A percentile compares a stretch with the other conserved stretches of the same genome.
Conservation (phyloP, 2,797 vertebrate genomes). For the Anableps anableps region DNA sequence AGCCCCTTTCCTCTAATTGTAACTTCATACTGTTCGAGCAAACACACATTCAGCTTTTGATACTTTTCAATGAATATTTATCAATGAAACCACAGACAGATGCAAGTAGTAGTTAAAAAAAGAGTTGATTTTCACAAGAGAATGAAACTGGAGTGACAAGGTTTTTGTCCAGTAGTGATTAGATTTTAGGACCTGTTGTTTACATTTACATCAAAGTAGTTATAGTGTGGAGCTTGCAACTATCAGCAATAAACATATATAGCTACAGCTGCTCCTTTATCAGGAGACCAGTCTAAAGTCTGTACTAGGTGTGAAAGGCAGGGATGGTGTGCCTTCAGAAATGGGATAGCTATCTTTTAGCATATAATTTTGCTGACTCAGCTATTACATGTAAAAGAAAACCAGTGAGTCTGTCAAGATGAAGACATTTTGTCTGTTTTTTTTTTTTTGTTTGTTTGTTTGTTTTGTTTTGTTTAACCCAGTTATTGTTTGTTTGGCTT, state of each 20-base stretch:
- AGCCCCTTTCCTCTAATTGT: not conserved
- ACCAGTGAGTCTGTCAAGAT: not conserved
- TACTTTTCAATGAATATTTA: not conserved
- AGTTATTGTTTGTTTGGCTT: not conserved
- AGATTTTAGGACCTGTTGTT: not conserved
- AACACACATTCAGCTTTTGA: not conserved
- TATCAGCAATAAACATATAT: not conserved
- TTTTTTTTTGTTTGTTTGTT: not conserved
- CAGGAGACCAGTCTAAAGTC: not conserved
- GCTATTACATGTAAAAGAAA: too few species aligned
- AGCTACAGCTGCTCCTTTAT: not conserved
- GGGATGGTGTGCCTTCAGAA: not conserved
- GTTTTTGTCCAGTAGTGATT: not conserved
- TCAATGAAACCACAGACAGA: not conserved
- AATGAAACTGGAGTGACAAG: not conserved
- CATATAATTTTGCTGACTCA: not conserved
- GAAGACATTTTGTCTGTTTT: not conserved
- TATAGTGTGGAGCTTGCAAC: not conserved
- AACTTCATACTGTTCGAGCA: not conserved
- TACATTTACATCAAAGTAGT: not conserved
- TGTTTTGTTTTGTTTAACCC: too few species aligned
- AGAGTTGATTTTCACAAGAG: not conserved
- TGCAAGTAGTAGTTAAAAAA: not conserved
- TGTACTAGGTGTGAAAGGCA: not conserved
- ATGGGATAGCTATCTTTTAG: not conserved